Base-by-base conservation (phyloP, 2,797 vertebrate genomes). In the Enteromius argenteus region DNA sequence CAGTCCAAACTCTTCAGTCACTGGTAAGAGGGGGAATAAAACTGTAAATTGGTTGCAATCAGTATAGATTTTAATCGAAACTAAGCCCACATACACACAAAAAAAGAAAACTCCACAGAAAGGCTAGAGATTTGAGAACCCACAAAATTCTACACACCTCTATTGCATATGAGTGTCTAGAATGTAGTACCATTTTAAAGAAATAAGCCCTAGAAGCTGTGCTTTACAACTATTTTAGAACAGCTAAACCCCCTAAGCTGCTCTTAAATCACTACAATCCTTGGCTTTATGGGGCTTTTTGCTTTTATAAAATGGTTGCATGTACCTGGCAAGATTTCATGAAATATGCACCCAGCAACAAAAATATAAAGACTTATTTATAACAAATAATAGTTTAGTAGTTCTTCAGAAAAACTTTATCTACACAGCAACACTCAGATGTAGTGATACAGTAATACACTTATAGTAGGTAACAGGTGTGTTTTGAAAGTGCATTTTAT, bases 1-100 rank as follows among this genome's bases (percentile, higher is more conserved):
- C 96, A 98, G 97, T 93, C 96, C 97, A 75, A 98, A 93, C 93
- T 96, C 98, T 88, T 89, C 87, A 56, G 96, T 98, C 92, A 96
- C 98, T 84, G 97, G 96, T 96, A 94, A 94, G 95, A 62, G 30
- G 30, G 30, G 60, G 30, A 30, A 23, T 58, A 32, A 6, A 64
- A 64, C 60, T 8, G 14, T 64, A 64, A 64, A 64, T 7, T 32
- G 27, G 2, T 5, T 15, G 30, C 32, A 64, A 58, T 80, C 21
- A 68, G 2, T 19, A 19, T 11, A 21, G 23, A 32, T 32, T 60
- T 49, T 4, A 7, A 8, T 21, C 0, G 7, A 30, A 72, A 49
- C 42, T 69, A 23, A 13, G 10, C 15, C 1, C 10, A 23, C 37
- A 19, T 17, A 5, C 21, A 23, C 35, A 21, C 51, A 49, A 10